Percentiles rank a stretch among this genome's conserved stretches.
Conservation (phyloP, 2,888 invertebrate species). For the Acronicta alni region DNA sequence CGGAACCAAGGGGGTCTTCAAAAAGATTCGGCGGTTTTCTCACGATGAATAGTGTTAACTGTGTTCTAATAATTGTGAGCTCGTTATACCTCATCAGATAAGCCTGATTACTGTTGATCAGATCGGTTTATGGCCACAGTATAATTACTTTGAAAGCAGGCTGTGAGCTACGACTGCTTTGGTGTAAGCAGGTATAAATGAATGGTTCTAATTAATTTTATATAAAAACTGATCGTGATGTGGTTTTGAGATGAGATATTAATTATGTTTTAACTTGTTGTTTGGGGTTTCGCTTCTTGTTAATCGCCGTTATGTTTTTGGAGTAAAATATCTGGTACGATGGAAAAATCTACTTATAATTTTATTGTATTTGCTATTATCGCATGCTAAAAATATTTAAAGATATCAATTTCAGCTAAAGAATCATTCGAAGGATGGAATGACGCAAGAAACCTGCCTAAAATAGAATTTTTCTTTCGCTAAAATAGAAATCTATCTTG, state of each 20-base stretch:
- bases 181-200: conserved; percentile 50
- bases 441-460: too few species aligned
- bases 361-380: too few species aligned
- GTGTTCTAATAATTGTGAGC: conserved; percentile 41
- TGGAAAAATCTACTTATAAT: neutral
- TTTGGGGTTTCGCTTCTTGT: conserved; percentile 43
- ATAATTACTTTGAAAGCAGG: conserved; percentile 71
- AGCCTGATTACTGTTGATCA: conserved; percentile 70
- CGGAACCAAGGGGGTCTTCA: conserved; percentile 43
- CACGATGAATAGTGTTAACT: conserved; percentile 53
- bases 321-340: neutral
- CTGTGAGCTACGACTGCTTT: conserved; percentile 32
- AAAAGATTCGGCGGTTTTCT: conserved; percentile 48
- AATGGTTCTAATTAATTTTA: conserved; percentile 58
- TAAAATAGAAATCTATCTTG: too few species aligned
- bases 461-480: too few species aligned
- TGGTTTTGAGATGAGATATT: conserved; percentile 48
- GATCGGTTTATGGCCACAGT: conserved; percentile 66
- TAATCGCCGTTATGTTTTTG: conserved; percentile 17
- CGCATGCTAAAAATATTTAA: too few species aligned
- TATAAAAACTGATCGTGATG: conserved; percentile 53
- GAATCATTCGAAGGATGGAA: too few species aligned
- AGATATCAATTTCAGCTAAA: too few species aligned
- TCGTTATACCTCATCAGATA: conserved; percentile 65
- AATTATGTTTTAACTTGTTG: conserved; percentile 42